Conservation (phyloP, 2,797 vertebrate genomes). For the Microchirus variegatus region DNA sequence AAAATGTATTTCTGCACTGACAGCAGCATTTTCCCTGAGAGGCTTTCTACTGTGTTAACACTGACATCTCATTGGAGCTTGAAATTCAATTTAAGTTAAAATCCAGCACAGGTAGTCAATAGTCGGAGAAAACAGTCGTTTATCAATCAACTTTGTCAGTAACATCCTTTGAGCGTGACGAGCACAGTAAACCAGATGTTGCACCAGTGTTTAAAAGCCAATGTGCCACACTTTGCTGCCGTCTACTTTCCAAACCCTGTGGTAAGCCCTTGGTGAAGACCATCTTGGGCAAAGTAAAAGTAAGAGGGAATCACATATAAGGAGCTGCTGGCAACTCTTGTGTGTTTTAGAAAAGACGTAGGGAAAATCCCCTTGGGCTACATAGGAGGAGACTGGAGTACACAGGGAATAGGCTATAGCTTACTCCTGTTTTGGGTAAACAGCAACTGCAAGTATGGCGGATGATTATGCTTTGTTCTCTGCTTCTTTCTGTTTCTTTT, state of each 20-base stretch:
- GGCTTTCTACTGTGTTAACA: conserved; percentile 60
- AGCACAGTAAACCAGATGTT: conserved; percentile 47
- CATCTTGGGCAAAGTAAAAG: conserved; percentile 19
- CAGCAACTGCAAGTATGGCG: neutral
- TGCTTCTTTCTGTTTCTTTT: neutral
- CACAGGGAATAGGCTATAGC: neutral
- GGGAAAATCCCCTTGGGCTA: neutral
- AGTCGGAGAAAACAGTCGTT: conserved; percentile 65
- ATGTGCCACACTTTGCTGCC: neutral
- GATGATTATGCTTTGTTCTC: neutral
- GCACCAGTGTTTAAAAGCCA: conserved; percentile 29
- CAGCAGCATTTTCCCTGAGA: conserved; percentile 67
- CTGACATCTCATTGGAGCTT: conserved; percentile 71
- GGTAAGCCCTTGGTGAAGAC: neutral
- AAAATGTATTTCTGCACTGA: conserved; percentile 66
- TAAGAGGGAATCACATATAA: conserved; percentile 14
- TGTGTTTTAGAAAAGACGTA: conserved; percentile 7
- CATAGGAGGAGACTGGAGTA: neutral
- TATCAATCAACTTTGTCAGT: conserved; percentile 75
- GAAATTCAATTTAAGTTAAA: conserved; percentile 75
- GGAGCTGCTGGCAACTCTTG: conserved; percentile 15
- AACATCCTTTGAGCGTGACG: conserved; percentile 49
- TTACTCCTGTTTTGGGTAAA: neutral
- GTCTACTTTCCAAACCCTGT: neutral
- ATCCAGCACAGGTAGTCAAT: conserved; percentile 66